Conservation (phyloP, 1,140 invertebrate species). For the Heliconius himera region DNA sequence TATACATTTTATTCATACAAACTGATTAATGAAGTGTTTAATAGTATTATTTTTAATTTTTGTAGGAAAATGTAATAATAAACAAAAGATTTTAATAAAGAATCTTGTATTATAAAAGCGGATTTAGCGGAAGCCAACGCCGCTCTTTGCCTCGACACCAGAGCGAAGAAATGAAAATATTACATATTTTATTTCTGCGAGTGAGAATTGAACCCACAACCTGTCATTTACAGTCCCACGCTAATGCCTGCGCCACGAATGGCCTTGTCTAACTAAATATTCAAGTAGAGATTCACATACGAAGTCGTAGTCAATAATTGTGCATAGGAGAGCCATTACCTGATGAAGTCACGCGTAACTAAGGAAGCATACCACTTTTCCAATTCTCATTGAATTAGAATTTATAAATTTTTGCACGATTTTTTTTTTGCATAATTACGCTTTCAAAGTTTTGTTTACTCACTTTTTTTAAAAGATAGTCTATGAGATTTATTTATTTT, state of each 20-base stretch:
- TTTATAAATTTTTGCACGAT: background rate
- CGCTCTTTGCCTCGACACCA: background rate
- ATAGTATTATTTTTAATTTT: too few species aligned
- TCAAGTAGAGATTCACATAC: background rate
- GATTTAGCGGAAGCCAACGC: too few species aligned
- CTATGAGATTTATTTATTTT: too few species aligned
- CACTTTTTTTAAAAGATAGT: background rate
- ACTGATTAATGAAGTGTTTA: too few species aligned
- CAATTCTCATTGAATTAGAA: constrained; percentile 25
- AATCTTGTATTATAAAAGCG: too few species aligned
- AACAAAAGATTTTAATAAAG: too few species aligned
- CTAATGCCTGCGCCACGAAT: too few species aligned
- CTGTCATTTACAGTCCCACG: background rate
- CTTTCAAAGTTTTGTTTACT: background rate
- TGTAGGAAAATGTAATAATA: too few species aligned
- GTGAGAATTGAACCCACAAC: background rate
- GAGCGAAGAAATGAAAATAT: background rate
- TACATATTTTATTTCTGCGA: background rate
- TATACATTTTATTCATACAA: too few species aligned
- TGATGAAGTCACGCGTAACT: constrained; percentile 15
- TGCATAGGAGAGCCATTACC: background rate
- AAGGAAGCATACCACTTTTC: constrained; percentile 32
- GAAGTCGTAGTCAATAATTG: background rate
- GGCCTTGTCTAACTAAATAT: too few species aligned
- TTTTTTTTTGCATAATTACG: background rate